Conservation (phyloP, 2,113 vertebrate species). For the Lycocorax pyrrhopterus region DNA sequence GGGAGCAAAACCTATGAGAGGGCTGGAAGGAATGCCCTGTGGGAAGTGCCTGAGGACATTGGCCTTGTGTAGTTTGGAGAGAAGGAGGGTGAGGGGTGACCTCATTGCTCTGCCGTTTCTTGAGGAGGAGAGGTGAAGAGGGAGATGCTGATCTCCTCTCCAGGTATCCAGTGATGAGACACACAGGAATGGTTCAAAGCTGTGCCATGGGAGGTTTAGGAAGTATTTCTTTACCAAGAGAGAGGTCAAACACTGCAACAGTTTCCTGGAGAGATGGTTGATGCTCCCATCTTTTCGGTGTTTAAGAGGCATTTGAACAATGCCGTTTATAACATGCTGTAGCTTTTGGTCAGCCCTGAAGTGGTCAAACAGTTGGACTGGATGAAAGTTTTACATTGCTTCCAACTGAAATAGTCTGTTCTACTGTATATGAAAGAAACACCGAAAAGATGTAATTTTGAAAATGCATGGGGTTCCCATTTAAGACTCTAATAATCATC, state of each 20-base stretch:
- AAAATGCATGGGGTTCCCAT: not conserved
- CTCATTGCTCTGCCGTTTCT: not conserved
- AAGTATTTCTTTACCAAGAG: not conserved
- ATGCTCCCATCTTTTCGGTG: not conserved
- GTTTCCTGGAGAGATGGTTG: not conserved
- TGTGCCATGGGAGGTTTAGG: not conserved
- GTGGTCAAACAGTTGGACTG: not conserved
- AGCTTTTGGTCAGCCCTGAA: not conserved
- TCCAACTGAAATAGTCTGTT: not conserved
- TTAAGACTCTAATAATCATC: not conserved
- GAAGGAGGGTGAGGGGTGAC: rapidly evolving
- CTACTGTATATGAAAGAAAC: not conserved
- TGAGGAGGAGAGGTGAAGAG: not conserved
- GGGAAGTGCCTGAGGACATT: rapidly evolving
- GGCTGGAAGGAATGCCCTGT: not conserved
- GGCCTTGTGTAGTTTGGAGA: not conserved
- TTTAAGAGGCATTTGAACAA: not conserved
- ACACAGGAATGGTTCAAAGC: not conserved
- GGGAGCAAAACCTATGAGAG: not conserved
- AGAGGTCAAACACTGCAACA: not conserved
- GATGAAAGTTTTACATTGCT: not conserved
- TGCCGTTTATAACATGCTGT: not conserved
- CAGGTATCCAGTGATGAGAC: rapidly evolving
- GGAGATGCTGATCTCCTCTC: not conserved
- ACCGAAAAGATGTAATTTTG: not conserved